These are phyloP conservation scores for Operophtera brumata DNA, from an alignment of 2,888 invertebrate species.

Conservation along the genomic window DNA sequence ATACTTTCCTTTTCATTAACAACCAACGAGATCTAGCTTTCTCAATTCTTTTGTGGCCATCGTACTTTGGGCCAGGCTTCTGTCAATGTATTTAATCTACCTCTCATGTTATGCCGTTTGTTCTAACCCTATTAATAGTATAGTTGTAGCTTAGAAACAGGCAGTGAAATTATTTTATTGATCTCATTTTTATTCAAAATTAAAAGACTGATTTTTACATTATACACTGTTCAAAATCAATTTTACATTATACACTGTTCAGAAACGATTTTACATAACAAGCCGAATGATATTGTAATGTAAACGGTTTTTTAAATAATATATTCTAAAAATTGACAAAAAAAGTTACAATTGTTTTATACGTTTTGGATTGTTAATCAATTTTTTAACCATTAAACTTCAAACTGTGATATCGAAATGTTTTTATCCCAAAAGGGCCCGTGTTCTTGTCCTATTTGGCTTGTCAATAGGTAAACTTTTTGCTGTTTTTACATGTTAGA, in stretches of 20 bases:
- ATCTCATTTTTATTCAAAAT: slow-evolving; percentile 32
- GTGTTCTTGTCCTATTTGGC: not conserved
- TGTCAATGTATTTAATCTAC: not conserved
- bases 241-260: slow-evolving; percentile 2
- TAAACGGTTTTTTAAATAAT: not conserved
- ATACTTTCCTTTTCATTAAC: not conserved
- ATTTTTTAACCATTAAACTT: not conserved
- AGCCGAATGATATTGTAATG: slow-evolving; percentile 1
- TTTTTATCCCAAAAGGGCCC: not conserved
- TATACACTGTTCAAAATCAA: slow-evolving; percentile 5
- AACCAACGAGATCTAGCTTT: not conserved
- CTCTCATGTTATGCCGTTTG: slow-evolving; percentile 1
- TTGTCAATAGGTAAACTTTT: not conserved
- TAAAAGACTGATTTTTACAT: slow-evolving; percentile 38
- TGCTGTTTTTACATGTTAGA: not conserved
- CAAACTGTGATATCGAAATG: slow-evolving; percentile 13
- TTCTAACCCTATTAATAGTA: not conserved
- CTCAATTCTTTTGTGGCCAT: not conserved
- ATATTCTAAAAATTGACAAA: not conserved
- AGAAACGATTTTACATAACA: slow-evolving; percentile 6
- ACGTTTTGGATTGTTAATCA: not conserved
- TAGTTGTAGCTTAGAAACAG: not conserved
- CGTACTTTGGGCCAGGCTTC: not conserved
- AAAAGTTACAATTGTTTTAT: not conserved
- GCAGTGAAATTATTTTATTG: slow-evolving; percentile 11